Base-by-base conservation (phyloP, 1,140 invertebrate species). In the Drosophila jambulina region DNA sequence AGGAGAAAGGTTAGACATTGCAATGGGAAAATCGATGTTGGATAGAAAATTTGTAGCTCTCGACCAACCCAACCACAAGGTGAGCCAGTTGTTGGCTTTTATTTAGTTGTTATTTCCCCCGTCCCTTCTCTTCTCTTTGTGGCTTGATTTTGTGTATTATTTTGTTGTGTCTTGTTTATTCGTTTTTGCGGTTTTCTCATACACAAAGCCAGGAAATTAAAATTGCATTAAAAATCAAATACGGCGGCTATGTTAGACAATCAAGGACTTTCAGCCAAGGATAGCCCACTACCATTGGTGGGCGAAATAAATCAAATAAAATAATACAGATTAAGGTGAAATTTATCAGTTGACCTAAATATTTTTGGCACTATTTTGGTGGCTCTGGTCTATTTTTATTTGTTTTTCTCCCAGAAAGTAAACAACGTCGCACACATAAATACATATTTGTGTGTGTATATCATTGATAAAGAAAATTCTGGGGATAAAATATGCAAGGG, bases 11-110 rank as follows among this genome's bases (percentile, higher is more conserved):
- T 76, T 57, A 76, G 46, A 45, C 53, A 40, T 23, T 34, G 58
- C 69, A 56, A 59, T 77, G 72, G 75, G 72, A 77, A 77, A 77
- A 77, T 77, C 74, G 72, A 77, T 77, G 72, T 53, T 67, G 45
- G 71, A 67, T 59, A 43, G 53, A 76, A 76, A 75, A 76, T 72
- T 42, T 60, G 29, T 59, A 38, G 67, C 68, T 63, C 61, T 59
- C 68, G 53, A 57, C 72, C 34, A 23, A 34, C 19, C 48, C 51
- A 54, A 56, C 53, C 72, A 67, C 74, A 76, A 76, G 74, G 74
- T 75, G 72, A 77, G 61, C 61, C 49, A 76, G 72, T 77, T 67
- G 72, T 40, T 75, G 58, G 49, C 48, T 75, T 42, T 63, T 67
- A 49, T 62, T 48, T 36, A 56, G 53, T 53, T 57, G 21, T 68